phyloP scores from a whole-genome alignment of 1,140 invertebrate genomes.

The Drosophila arizonae region DNA sequence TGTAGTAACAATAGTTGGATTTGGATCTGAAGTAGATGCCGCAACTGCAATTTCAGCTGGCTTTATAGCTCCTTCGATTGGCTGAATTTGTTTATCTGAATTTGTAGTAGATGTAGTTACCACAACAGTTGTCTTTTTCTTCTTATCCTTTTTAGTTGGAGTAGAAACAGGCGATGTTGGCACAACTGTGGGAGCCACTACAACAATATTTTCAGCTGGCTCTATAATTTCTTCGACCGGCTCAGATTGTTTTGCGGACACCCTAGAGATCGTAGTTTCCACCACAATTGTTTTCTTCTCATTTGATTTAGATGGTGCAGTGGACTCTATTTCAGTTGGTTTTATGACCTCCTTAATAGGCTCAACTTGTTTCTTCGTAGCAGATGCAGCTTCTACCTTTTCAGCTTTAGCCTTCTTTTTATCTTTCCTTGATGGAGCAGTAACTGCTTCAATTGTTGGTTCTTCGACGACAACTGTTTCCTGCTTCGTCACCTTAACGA shows the following conservation, averaged over 20 bases:
- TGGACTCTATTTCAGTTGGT: background rate
- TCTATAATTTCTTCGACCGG: constrained; percentile 7
- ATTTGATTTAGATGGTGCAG: background rate
- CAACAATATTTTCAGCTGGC: background rate
- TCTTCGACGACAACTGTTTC: constrained; percentile 9
- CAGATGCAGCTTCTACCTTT: constrained; percentile 13
- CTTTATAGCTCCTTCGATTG: constrained; percentile 5
- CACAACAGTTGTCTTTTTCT: constrained; percentile 10
- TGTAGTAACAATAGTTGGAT: background rate
- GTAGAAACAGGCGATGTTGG: background rate
- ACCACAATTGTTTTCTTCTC: constrained; percentile 6
- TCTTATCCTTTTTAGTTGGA: constrained; percentile 27
- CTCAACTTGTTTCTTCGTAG: background rate
- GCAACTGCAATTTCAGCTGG: background rate
- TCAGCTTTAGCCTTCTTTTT: constrained; percentile 44
- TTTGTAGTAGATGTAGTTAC: background rate
- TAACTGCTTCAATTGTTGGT: constrained; percentile 9
- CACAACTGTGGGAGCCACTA: no score
- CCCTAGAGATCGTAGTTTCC: background rate
- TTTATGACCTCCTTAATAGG: background rate
- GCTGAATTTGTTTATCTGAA: background rate
- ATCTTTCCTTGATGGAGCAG: constrained; percentile 37
- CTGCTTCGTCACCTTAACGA: constrained; percentile 7
- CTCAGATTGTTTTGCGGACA: background rate
- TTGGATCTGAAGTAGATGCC: background rate